Conservation (phyloP, 2,113 vertebrate species). For the Lepisosteus osseus region DNA sequence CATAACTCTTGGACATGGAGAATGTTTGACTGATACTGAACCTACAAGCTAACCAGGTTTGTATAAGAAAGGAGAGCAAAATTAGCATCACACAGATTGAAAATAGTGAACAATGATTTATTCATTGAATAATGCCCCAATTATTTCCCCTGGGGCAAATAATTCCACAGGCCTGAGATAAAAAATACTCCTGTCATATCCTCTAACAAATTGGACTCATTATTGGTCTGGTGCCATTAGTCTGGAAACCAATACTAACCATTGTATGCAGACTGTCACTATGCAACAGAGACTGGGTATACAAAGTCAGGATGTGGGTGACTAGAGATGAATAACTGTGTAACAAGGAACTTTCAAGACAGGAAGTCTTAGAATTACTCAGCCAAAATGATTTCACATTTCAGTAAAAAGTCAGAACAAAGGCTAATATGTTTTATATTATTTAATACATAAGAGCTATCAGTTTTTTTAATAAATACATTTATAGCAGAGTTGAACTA, state of each 20-base stretch:
- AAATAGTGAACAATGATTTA: conserved; percentile 55
- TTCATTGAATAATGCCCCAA: conserved; percentile 64
- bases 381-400: too few species aligned
- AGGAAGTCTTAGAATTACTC: neutral
- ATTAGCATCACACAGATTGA: conserved; percentile 13
- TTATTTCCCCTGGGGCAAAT: conserved; percentile 58
- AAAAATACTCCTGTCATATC: conserved; percentile 58
- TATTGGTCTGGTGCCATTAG: conserved; percentile 56
- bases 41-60: neutral
- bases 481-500: too few species aligned
- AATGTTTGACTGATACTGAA: neutral
- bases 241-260: conserved; percentile 52
- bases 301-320: conserved; percentile 48
- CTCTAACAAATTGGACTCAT: conserved; percentile 68
- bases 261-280: conserved; percentile 62
- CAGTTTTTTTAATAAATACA: too few species aligned
- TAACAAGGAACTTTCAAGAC: conserved; percentile 35
- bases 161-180: conserved; percentile 49
- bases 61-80: neutral
- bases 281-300: conserved; percentile 46
- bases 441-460: too few species aligned
- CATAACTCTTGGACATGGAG: neutral
- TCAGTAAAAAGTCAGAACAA: too few species aligned
- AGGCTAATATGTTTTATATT: too few species aligned
- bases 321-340: conserved; percentile 12